Base-by-base conservation (phyloP, 2,797 vertebrate genomes). In the Helarctos malayanus region DNA sequence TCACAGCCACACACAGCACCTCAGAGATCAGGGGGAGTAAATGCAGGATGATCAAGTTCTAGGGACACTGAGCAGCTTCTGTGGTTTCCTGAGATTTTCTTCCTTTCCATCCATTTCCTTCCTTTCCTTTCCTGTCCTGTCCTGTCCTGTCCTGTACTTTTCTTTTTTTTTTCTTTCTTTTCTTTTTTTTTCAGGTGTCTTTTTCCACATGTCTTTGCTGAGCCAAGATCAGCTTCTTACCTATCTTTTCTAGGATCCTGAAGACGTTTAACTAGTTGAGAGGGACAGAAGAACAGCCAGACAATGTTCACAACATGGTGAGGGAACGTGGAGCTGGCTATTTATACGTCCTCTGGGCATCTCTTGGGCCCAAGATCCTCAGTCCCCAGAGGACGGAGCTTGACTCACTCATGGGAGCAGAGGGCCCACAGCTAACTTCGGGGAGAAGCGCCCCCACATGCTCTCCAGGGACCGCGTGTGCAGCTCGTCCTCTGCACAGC, bases 191-290 rank as follows among this genome's bases (percentile, higher is more conserved):
- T 11, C 7, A 63, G 3, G 0, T 56, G 3, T 73, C 3, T 45
- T 79, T 94, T 91, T 61, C 56, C 89, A 23, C 32, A 45, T 69
- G 15, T 47, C 23, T 87, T 65, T 47, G 41, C 3, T 89, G 10
- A 94, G 7, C 12, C 82, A 71, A 82, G 81, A 7, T 69, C 29
- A 29, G 2, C 65, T 79, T 83, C 95, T 97, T 96, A 96, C 96
- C 52, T 90, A 52, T 71, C 23, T 59, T 86, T 92, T 45, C 63
- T 29, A 81, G 59, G 69, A 83, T 79, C 35, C 9, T 81, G 47
- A 65, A 84, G 52, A 41, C 93, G 94, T 56, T 88, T 93, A 90
- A 84, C 41, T 87, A 5, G 4, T 41, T 80, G 25, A 79, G 4
- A 73, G 13, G 47, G 16, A 56, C 75, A 68, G 49, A 41, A 45